A percentile compares a stretch with the other conserved stretches of the same genome.
phyloP scores from a whole-genome alignment of 2,888 invertebrate genomes.

The Chymomyza procnemis region DNA sequence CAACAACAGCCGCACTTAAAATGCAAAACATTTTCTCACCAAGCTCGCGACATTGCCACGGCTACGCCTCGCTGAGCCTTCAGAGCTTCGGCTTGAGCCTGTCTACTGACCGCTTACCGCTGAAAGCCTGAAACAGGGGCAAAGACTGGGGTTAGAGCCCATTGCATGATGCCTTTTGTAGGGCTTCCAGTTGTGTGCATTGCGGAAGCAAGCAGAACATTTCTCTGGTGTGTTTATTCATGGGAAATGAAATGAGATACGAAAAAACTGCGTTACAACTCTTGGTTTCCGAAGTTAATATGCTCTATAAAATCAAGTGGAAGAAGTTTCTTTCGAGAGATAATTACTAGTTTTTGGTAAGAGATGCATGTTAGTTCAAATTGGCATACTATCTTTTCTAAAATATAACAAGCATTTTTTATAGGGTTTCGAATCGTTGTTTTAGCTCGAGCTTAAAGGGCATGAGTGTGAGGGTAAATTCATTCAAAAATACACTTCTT shows the following conservation, averaged over 20 bases:
- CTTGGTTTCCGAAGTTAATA: no score
- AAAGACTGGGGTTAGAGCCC: conserved; percentile 32
- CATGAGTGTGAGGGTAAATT: no score
- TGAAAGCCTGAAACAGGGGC: neutral
- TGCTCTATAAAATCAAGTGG: conserved; percentile 23
- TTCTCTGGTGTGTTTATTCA: conserved; percentile 31
- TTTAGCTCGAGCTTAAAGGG: no score
- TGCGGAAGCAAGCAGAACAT: conserved; percentile 21
- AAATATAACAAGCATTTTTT: no score
- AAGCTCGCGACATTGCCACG: conserved; percentile 2
- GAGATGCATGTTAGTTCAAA: no score
- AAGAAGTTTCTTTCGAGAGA: no score
- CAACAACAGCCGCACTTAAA: conserved; percentile 40
- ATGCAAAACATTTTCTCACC: conserved; percentile 72
- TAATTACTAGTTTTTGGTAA: no score
- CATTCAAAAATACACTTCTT: no score
- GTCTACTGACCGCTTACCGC: neutral
- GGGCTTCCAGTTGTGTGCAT: conserved; percentile 35
- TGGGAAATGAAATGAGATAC: conserved; percentile 65
- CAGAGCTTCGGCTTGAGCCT: neutral
- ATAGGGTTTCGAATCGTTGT: no score
- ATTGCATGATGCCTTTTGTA: conserved; percentile 39
- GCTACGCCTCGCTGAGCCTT: conserved; percentile 46
- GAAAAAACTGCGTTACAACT: conserved; percentile 37
- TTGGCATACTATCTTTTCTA: no score